Base-by-base conservation (phyloP, 2,888 invertebrate species). In the Rosalia funebris region DNA sequence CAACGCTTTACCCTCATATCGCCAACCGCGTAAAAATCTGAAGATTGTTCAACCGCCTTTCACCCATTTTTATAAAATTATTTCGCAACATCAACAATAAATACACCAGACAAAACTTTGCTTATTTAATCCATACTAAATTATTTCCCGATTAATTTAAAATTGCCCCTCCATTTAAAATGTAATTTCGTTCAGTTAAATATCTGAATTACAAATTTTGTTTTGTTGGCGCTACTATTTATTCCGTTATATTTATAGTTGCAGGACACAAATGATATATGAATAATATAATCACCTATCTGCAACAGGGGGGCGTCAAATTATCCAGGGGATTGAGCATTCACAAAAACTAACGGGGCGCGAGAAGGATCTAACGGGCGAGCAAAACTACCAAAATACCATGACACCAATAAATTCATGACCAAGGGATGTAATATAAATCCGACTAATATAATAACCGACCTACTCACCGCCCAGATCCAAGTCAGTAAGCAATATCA, bases 151-250 rank as follows among this genome's bases (percentile, higher is more conserved):
- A 16, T 15, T 42, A 17, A 42, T 42, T 42, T 19, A 12, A 42
- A 42, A 42, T 16, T 42, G 14, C 17, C 19, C 15, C 42, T 42
- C 19, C 25, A 7, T 25, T 25, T 25, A 25, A 25, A 25, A 25
- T 15, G 17, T 42, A 42, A 42, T 42, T 42, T 42, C 16, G 42
- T 19, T 14, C 42, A 11, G 42, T 42, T 42, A 42, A 16, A 42
- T 7, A 7, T 25, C 25, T 7, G 25, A 25, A 25, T 25, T 25
- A 25, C 25, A 25, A 25, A 25, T 25, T 25, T 25, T 25, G 7
- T 25, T 25, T 25, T 25, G 7, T 25, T 25, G 7, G 25, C 25
- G 25, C 3, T 25, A 5, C 7, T 25, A 25, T 25, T 25, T 7
- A 7, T 7, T 7, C 7, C 25, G 25, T 25, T 25, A 25, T 25